Evolutionary conservation across 1,140 invertebrate species (phyloP).

Genomic region (Penaeus vannamei): DNA sequence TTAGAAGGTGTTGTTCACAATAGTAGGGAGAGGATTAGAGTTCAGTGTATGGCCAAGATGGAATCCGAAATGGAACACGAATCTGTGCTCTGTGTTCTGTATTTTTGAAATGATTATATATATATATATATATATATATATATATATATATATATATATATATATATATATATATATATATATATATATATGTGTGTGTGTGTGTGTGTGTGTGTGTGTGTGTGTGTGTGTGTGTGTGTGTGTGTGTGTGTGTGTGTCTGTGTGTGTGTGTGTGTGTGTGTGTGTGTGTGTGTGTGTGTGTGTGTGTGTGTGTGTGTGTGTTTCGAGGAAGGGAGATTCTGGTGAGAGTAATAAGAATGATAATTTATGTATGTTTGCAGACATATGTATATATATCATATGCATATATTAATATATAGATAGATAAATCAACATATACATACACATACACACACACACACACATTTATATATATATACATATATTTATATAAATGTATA

Average conservation of each 20-base stretch:
- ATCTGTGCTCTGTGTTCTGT: not conserved
- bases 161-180: conserved; percentile 27
- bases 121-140: conserved; percentile 10
- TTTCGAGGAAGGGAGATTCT: not conserved
- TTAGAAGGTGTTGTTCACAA: not conserved
- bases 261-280: conserved; percentile 16
- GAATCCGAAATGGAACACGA: not conserved
- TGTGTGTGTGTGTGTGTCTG: conserved; percentile 6
- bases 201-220: not conserved
- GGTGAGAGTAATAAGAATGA: not conserved
- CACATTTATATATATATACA: conserved; percentile 1
- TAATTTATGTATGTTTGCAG: not conserved
- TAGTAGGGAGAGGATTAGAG: not conserved
- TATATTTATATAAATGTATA: conserved; percentile 2
- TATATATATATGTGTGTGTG: not conserved
- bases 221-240: conserved; percentile 1
- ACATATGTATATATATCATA: not conserved
- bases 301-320: not conserved
- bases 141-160: not conserved
- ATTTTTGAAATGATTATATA: not conserved
- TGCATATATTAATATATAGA: not conserved
- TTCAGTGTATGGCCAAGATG: not conserved
- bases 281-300: not conserved
- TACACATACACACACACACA: not conserved
- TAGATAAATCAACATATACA: not conserved